phyloP scores from a whole-genome alignment of 2,888 invertebrate species.

The Pharmacophagus antenor region DNA sequence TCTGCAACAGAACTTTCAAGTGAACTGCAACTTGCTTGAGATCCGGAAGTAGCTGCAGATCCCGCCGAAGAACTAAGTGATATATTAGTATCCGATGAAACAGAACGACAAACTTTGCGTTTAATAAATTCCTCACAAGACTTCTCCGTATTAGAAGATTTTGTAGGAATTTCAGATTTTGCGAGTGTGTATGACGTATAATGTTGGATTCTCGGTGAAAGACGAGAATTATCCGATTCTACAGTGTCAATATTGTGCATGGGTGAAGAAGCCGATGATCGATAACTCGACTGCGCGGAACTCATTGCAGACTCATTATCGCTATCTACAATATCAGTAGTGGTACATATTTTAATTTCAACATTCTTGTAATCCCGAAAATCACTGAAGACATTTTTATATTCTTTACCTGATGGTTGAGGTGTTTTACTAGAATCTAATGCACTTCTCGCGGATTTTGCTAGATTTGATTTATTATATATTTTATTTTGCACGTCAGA shows the following conservation, averaged over 20 bases:
- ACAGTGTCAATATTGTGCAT: conserved; percentile 83
- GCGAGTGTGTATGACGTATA: conserved; percentile 65
- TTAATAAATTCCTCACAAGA: conserved; percentile 72
- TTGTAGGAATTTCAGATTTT: conserved; percentile 66
- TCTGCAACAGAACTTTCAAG: conserved; percentile 83
- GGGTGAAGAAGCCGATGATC: conserved; percentile 88
- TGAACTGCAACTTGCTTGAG: conserved; percentile 85
- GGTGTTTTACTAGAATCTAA: conserved; percentile 52
- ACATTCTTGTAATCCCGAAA: conserved; percentile 65
- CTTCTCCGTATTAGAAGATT: conserved; percentile 57
- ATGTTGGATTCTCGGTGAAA: conserved; percentile 71
- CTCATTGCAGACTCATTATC: conserved; percentile 95
- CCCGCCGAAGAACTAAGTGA: conserved; percentile 85
- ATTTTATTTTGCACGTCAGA: conserved; percentile 53
- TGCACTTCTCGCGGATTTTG: conserved; percentile 50
- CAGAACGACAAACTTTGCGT: conserved; percentile 83
- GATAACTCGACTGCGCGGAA: conserved; percentile 89
- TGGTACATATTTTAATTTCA: conserved; percentile 71
- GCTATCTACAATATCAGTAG: conserved; percentile 83
- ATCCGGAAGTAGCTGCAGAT: conserved; percentile 87
- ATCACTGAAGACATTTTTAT: conserved; percentile 56
- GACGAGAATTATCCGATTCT: conserved; percentile 78
- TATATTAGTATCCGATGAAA: conserved; percentile 87
- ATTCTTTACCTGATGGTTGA: conserved; percentile 51
- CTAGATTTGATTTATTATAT: conserved; percentile 46